phyloP scores from a whole-genome alignment of 2,888 invertebrate species.

The Corythucha ciliata region DNA sequence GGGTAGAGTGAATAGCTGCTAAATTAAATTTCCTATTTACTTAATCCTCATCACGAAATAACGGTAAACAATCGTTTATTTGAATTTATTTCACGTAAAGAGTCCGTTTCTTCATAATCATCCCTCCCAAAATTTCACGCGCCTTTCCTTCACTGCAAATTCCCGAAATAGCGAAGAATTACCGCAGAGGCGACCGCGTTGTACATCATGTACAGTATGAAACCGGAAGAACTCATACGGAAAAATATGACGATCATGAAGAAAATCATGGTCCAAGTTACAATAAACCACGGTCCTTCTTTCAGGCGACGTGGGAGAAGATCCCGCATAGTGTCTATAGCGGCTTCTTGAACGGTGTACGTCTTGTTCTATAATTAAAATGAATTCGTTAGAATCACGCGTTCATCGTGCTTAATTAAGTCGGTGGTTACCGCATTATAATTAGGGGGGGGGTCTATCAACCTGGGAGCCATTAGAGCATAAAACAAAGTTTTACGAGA shows the following conservation, averaged over 20 bases:
- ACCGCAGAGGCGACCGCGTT: conserved; percentile 3
- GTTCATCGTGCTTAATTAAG: too few species aligned
- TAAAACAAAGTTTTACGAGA: too few species aligned
- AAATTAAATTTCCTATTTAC: too few species aligned
- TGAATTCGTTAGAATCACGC: background rate
- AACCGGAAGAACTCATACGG: background rate
- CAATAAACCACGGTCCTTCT: conserved; percentile 13
- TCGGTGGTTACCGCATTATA: too few species aligned
- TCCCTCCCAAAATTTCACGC: too few species aligned
- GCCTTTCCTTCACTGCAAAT: too few species aligned
- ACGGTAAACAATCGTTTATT: background rate
- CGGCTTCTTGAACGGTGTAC: conserved; percentile 5
- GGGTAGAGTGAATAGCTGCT: conserved; percentile 4
- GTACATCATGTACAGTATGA: conserved; percentile 13
- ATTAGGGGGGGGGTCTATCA: too few species aligned
- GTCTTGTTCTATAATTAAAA: background rate
- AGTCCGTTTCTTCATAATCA: background rate
- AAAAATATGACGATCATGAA: conserved; percentile 1
- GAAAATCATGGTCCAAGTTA: conserved; percentile 5
- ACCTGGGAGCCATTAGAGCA: too few species aligned
- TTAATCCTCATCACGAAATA: too few species aligned
- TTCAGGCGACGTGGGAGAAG: conserved; percentile 1
- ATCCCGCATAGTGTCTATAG: conserved; percentile 1
- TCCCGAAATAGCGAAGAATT: conserved; percentile 7
- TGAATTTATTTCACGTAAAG: background rate